phyloP scores from a whole-genome alignment of 2,113 vertebrate species.

The Micronisus gabar region DNA sequence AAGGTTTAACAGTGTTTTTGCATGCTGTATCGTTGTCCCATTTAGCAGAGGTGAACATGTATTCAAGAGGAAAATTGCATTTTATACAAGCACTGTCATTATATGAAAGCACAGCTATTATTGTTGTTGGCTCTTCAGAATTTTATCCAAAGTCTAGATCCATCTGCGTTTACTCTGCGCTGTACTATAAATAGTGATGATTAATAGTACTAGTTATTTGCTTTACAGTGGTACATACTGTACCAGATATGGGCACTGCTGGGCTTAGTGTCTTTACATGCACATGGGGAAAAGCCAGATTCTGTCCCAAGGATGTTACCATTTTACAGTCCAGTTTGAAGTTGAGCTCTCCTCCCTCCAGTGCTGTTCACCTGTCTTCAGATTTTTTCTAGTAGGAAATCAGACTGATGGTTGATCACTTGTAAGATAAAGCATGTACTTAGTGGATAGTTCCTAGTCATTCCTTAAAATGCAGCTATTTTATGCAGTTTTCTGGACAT shows the following conservation, averaged over 20 bases:
- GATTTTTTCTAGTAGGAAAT: not conserved
- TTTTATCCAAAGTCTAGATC: not conserved
- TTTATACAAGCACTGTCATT: not conserved
- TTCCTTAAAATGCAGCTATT: not conserved
- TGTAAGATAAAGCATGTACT: not conserved
- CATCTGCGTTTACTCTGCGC: not conserved
- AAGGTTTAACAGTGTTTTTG: not conserved
- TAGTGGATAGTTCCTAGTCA: not conserved
- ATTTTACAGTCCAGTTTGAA: not conserved
- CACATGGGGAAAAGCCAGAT: not conserved
- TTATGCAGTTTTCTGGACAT: not conserved
- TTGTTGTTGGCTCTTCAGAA: not conserved
- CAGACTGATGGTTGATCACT: not conserved
- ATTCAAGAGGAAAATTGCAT: constrained; percentile 18
- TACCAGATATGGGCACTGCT: not conserved
- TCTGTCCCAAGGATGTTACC: not conserved
- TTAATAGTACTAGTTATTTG: not conserved
- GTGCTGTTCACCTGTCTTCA: not conserved
- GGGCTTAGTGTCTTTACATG: not conserved
- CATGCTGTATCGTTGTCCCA: not conserved
- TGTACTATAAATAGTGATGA: not conserved
- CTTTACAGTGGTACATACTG: not conserved
- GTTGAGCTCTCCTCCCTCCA: not conserved
- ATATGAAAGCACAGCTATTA: not conserved
- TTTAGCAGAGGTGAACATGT: not conserved